Evolutionary conservation across 1,140 invertebrate species (phyloP), one percentile per base, ranked within the genome.

Genomic region (Neodiprion lecontei): DNA sequence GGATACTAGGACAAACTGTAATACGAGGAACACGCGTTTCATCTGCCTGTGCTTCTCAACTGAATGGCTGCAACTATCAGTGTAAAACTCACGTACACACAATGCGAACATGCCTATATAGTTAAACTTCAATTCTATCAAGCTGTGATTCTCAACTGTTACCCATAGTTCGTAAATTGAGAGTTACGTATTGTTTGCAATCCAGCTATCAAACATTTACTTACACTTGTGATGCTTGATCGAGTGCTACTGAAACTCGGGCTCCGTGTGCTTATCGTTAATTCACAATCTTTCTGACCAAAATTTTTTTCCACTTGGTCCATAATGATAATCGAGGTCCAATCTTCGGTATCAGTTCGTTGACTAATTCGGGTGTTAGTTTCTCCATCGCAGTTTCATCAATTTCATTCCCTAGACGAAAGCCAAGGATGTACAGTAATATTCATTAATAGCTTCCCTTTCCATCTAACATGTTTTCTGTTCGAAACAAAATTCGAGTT

Each of bases 311-410:
- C 71, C 71, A 65, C 49, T 40, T 72, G 23, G 66, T 50, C 61
- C 66, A 72, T 21, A 72, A 66, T 40, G 48, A 8, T 7, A 40
- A 48, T 5, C 71, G 48, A 9, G 67, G 71, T 14, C 28, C 71
- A 9, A 72, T 66, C 21, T 12, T 48, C 7, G 71, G 71, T 14
- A 72, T 66, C 53, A 72, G 65, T 66, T 72, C 53, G n/a, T 72
- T 72, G 5, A 72, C 23, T 17, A 48, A 48, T 14, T 70, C 23
- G 14, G 21, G 50, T 48, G n/a, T 48, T 14, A 70, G 69, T 70
- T 10, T 28, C 8, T 40, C 48, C 9, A 70, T 11, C 14, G 9
- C 21, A n/a, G 1, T 14, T 40, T 70, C 17, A 48, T 70, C 69
- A 48, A 70, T 70, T 70, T 70, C 40, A 8, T 70, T 40, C 40